Evolutionary conservation across 2,113 vertebrate species (phyloP).

Genomic region (Phyllopteryx taeniolatus): DNA sequence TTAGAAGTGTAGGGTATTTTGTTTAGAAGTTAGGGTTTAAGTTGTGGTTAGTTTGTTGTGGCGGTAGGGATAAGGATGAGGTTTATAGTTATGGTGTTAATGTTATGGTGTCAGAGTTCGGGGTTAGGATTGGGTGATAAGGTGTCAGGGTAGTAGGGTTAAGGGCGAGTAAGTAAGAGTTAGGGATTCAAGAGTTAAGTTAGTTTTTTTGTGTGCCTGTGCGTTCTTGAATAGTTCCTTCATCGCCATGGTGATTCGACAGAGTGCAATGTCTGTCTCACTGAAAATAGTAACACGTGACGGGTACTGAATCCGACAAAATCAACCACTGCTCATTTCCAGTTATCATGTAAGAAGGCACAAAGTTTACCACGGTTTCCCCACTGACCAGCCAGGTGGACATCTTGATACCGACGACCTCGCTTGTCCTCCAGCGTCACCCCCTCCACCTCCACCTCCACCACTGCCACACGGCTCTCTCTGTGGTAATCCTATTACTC

Average conservation of each 20-base stretch:
- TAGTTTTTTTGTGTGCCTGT: constrained; percentile 62
- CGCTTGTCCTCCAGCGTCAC: constrained; percentile 52
- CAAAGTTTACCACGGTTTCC: background rate
- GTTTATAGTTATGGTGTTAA: too few species aligned
- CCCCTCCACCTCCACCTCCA: constrained; percentile 27
- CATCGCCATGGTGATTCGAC: constrained; percentile 71
- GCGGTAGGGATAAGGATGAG: too few species aligned
- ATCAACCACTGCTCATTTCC: constrained; percentile 23
- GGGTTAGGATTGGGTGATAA: too few species aligned
- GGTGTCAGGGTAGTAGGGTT: too few species aligned
- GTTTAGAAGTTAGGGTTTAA: too few species aligned
- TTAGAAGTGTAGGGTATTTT: too few species aligned
- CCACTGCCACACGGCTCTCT: constrained; percentile 46
- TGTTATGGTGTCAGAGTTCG: too few species aligned
- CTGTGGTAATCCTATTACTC: constrained; percentile 80
- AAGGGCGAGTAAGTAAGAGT: too few species aligned
- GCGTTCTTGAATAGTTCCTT: constrained; percentile 62
- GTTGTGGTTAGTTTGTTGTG: too few species aligned
- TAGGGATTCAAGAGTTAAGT: too few species aligned
- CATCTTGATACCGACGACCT: constrained; percentile 25
- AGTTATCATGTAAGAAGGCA: constrained; percentile 9
- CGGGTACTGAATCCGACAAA: constrained; percentile 42
- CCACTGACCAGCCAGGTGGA: constrained; percentile 23
- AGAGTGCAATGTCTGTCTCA: constrained; percentile 57
- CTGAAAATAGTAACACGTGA: constrained; percentile 65